Evolutionary conservation across 2,113 vertebrate species (phyloP).

Genomic region (Campylomormyrus numenius): DNA sequence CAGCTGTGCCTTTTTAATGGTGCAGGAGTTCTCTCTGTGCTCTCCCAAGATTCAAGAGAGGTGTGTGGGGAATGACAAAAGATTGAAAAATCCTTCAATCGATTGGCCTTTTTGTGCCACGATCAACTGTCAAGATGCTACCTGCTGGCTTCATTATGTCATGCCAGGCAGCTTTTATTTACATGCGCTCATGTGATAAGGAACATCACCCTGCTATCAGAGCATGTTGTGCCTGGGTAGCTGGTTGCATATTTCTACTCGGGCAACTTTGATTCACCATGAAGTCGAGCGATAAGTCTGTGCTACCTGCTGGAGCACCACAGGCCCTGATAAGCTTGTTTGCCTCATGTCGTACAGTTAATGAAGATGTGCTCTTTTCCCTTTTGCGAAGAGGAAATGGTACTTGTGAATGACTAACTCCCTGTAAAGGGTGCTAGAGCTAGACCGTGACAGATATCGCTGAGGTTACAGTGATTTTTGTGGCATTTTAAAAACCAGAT

Average conservation of each 20-base stretch:
- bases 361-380: neutral
- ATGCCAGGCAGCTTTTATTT: neutral
- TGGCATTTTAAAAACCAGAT: neutral
- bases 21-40: neutral
- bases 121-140: neutral
- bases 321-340: neutral
- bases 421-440: neutral
- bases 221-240: neutral
- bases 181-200: neutral
- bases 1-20: neutral
- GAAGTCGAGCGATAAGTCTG: neutral
- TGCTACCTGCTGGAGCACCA: neutral
- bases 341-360: neutral
- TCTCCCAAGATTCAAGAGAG: neutral
- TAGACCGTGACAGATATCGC: neutral
- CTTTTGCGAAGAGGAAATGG: neutral
- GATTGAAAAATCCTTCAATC: neutral
- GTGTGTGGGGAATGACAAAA: neutral
- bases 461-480: neutral
- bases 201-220: neutral
- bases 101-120: neutral
- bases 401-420: neutral
- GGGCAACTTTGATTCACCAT: neutral
- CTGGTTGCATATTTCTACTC: neutral
- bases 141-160: neutral